phyloP scores from a whole-genome alignment of 2,113 vertebrate species.

The Misgurnus anguillicaudatus region DNA sequence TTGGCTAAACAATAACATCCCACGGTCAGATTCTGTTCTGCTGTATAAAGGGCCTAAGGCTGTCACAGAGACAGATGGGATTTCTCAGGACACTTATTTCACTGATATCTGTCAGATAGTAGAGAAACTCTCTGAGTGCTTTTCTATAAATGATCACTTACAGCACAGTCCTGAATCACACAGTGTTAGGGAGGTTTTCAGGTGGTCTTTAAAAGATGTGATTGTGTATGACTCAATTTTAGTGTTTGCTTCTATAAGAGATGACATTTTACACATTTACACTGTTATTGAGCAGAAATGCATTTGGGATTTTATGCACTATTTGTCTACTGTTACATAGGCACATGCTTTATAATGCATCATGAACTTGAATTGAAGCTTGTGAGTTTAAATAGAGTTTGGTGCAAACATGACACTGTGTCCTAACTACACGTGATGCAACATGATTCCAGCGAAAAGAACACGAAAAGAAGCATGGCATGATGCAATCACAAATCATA shows the following conservation, averaged over 20 bases:
- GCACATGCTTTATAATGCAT: too few species aligned
- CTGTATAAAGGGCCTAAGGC: constrained; percentile 18
- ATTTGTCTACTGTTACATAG: not conserved
- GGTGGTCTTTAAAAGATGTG: not conserved
- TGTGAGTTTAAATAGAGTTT: too few species aligned
- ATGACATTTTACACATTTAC: not conserved
- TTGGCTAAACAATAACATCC: constrained; percentile 22
- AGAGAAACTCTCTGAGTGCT: not conserved
- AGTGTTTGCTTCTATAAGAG: not conserved
- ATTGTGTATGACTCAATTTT: not conserved
- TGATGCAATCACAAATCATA: too few species aligned
- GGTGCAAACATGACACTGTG: too few species aligned
- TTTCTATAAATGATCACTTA: constrained; percentile 14
- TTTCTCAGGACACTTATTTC: constrained; percentile 36
- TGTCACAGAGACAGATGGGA: constrained; percentile 15
- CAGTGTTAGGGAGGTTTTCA: not conserved
- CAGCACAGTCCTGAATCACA: not conserved
- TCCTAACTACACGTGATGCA: too few species aligned
- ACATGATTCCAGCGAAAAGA: too few species aligned
- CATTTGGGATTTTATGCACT: not conserved
- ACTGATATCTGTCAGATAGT: constrained; percentile 15
- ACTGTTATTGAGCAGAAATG: not conserved
- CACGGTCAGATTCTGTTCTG: constrained; percentile 9
- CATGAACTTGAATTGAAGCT: too few species aligned
- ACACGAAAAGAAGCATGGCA: too few species aligned